Evolutionary conservation across 2,888 invertebrate genomes (phyloP), one percentile per base, ranked within the genome.

Genomic region (Folsomia manolachei): DNA sequence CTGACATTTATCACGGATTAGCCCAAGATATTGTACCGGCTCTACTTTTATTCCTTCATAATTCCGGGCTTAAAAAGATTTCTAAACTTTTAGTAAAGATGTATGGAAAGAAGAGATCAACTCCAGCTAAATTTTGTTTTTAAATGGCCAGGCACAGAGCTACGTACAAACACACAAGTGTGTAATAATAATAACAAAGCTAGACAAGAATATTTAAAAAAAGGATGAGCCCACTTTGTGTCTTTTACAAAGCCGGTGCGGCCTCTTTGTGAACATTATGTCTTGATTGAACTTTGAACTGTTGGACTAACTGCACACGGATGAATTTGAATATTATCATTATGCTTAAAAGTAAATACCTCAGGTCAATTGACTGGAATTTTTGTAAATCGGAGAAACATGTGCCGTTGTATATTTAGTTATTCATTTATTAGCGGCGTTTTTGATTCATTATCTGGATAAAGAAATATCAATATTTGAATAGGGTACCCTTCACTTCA

Each of bases 1-100:
- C 56, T 67, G 21, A 24, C 24, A 24, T 26, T 67, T 67, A 67
- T 67, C 56, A 60, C 26, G n/a, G 27, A 26, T 56, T 56, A 56
- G 56, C 56, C 56, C 4, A 56, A 19, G 7, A 14, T 56, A 14
- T 14, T 39, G 39, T 39, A n/a, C 39, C 39, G 14, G 56, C 56
- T 56, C 56, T 19, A n/a, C 39, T 56, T n/a, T 56, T 56, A 56
- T 56, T n/a, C 21, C 56, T 56, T 7, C 21, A 21, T 21, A 4
- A 39, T 18, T 18, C 18, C 9, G 18, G 51, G 9, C 18, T 51
- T 51, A 51, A 51, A 51, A 51, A 51, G 9, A 51, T 18, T 9
- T 9, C 51, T 11, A 18, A 11, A 51, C 51, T 51, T 51, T 51
- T 9, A 51, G 51, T 9, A 51, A 51, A n/a, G n/a, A n/a, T n/a